Evolutionary conservation across 2,797 vertebrate species (phyloP).

Genomic region (Sardinella longiceps): DNA sequence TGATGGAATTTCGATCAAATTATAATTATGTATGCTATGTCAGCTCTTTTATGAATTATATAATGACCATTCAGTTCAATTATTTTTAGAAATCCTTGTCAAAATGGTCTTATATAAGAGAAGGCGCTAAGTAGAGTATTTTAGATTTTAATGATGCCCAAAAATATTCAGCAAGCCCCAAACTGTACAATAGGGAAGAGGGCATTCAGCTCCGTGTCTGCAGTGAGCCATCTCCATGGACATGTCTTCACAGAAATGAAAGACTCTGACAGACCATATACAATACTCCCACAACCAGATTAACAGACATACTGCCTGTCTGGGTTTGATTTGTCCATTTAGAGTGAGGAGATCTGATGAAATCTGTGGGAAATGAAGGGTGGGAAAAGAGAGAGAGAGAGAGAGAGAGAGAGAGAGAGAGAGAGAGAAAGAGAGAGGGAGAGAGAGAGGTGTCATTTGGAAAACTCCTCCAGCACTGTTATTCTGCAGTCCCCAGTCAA

Average conservation of each 20-base stretch:
- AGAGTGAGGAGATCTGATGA: neutral
- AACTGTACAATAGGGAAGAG: neutral
- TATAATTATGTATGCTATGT: too few relatives aligned
- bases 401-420: neutral
- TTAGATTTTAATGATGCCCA: too few relatives aligned
- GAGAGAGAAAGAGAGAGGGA: neutral
- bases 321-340: slow-evolving; percentile 1
- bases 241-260: neutral
- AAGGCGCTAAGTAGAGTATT: neutral
- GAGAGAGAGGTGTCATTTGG: neutral
- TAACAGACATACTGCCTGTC: neutral
- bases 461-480: neutral
- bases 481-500: neutral
- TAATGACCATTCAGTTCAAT: neutral
- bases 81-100: neutral
- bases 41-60: too few relatives aligned
- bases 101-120: neutral
- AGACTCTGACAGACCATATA: neutral
- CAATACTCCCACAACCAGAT: neutral
- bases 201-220: neutral
- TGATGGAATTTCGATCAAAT: too few relatives aligned
- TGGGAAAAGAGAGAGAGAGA: neutral
- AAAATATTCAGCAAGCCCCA: neutral
- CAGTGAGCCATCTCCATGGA: neutral
- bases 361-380: neutral